phyloP scores from a whole-genome alignment of 2,113 vertebrate genomes.

The Ardeotis arabs region DNA sequence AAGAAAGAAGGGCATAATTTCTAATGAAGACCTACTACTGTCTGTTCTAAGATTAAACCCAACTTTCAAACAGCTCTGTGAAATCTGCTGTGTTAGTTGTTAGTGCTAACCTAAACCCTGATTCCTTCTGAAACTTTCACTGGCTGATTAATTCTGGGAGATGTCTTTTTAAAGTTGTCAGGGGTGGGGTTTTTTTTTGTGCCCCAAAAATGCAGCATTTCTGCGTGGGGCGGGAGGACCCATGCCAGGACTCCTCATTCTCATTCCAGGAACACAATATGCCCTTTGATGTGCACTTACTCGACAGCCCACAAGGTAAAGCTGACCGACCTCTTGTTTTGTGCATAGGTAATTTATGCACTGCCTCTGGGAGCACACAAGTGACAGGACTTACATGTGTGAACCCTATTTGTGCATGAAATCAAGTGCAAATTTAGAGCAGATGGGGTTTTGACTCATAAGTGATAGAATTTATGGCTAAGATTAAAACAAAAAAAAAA shows the following conservation, averaged over 20 bases:
- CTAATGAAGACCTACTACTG: background rate
- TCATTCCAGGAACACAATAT: slow-evolving; percentile 21
- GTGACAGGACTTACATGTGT: slow-evolving; percentile 51
- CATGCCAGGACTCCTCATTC: background rate
- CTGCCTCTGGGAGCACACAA: slow-evolving; percentile 52
- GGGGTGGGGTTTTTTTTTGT: background rate
- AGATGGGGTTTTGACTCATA: slow-evolving; percentile 51
- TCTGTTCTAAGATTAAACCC: background rate
- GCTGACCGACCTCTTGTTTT: slow-evolving; percentile 16
- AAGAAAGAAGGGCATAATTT: background rate
- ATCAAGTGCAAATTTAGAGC: slow-evolving; percentile 67
- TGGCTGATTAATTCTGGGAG: background rate
- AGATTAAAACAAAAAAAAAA: background rate
- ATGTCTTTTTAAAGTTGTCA: background rate
- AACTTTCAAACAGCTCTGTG: background rate
- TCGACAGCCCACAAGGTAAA: background rate
- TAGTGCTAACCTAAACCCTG: background rate
- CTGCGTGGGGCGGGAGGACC: background rate
- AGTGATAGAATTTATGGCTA: slow-evolving; percentile 46
- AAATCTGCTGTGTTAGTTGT: background rate
- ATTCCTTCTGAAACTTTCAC: background rate
- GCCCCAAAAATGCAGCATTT: background rate
- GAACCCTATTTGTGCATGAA: slow-evolving; percentile 56
- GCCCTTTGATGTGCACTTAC: slow-evolving; percentile 55
- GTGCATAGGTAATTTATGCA: slow-evolving; percentile 46